Evolutionary conservation across 2,113 vertebrate genomes (phyloP).

Genomic region (Struthio camelus): DNA sequence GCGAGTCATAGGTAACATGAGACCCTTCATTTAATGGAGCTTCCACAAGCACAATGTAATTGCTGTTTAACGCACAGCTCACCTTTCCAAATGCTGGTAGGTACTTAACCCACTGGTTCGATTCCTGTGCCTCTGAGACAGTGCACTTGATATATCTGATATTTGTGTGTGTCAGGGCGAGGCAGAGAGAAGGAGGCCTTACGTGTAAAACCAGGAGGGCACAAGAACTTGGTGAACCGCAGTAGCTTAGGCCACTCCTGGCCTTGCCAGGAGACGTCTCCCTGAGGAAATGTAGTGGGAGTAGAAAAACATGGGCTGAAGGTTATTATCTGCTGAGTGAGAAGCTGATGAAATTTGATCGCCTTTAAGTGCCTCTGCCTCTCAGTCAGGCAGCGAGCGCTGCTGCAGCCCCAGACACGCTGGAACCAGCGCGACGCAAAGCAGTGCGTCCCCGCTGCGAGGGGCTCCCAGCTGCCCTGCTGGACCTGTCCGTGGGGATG

Average conservation of each 20-base stretch:
- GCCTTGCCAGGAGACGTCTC: background rate
- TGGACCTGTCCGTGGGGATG: background rate
- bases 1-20: background rate
- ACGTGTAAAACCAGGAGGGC: rapidly evolving
- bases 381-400: background rate
- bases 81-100: background rate
- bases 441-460: background rate
- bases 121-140: background rate
- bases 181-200: no score
- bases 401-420: background rate
- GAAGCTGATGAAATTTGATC: background rate
- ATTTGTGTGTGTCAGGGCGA: rapidly evolving
- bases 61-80: background rate
- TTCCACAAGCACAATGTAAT: background rate
- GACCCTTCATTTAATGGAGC: background rate
- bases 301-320: background rate
- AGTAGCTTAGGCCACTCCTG: background rate
- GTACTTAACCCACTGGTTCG: background rate
- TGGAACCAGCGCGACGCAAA: background rate
- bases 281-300: background rate
- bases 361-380: background rate
- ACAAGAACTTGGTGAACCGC: rapidly evolving
- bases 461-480: rapidly evolving
- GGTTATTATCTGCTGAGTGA: background rate
- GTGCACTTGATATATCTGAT: background rate